Percentiles rank a stretch among this genome's conserved stretches.
phyloP scores from a whole-genome alignment of 2,797 vertebrate species.

The Sebastes cheni region DNA sequence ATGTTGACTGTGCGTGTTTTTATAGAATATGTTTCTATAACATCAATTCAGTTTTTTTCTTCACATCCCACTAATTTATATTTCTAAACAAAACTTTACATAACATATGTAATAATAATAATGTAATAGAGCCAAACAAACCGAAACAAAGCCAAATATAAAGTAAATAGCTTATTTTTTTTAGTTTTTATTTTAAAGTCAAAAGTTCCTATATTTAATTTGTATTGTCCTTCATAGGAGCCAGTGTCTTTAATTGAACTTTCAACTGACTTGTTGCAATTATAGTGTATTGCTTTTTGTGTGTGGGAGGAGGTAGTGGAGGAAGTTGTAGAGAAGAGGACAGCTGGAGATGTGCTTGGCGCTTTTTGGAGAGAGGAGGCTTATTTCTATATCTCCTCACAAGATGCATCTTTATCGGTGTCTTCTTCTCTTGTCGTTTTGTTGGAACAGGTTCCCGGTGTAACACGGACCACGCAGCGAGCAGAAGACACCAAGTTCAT shows the following conservation, averaged over 20 bases:
- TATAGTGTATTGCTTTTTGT: constrained; percentile 50
- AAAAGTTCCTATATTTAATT: neutral
- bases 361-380: constrained; percentile 53
- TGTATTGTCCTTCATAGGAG: neutral
- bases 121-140: neutral
- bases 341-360: constrained; percentile 78
- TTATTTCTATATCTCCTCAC: constrained; percentile 47
- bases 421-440: constrained; percentile 13
- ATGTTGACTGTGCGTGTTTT: neutral
- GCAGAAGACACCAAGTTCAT: constrained; percentile 67
- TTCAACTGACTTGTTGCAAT: constrained; percentile 81
- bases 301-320: constrained; percentile 4
- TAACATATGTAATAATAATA: neutral
- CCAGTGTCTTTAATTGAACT: constrained; percentile 3
- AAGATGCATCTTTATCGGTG: neutral
- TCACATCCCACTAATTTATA: neutral
- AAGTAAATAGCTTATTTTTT: neutral
- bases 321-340: constrained; percentile 62
- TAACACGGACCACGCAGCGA: constrained; percentile 47
- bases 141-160: neutral
- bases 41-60: neutral
- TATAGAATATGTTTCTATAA: neutral
- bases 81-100: neutral
- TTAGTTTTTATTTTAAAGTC: no score
- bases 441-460: constrained; percentile 64